phyloP scores from a whole-genome alignment of 1,140 invertebrate species.

The Ladona fulva region DNA sequence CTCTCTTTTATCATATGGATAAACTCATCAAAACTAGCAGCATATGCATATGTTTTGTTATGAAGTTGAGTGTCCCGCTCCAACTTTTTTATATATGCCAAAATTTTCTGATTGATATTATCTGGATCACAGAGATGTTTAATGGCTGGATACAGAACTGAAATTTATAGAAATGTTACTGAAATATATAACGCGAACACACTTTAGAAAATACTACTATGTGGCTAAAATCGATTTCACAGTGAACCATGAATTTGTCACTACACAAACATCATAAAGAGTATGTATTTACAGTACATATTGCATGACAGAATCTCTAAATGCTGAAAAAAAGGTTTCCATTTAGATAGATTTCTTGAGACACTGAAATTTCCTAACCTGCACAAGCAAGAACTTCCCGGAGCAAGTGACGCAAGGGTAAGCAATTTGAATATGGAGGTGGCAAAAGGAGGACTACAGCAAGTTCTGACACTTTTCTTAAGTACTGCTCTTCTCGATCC shows the following conservation, averaged over 20 bases:
- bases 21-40: conserved; percentile 83
- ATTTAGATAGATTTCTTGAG: no score
- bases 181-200: not conserved
- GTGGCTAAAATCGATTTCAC: no score
- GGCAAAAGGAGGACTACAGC: conserved; percentile 72
- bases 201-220: no score
- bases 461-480: conserved; percentile 71
- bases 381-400: conserved; percentile 74
- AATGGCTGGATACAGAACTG: conserved; percentile 74
- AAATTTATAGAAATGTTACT: conserved; percentile 27
- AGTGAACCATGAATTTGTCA: no score
- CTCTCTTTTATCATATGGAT: conserved; percentile 74
- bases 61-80: conserved; percentile 69
- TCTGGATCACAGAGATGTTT: conserved; percentile 80
- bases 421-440: conserved; percentile 58
- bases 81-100: conserved; percentile 70
- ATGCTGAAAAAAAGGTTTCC: no score
- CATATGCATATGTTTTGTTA: conserved; percentile 73
- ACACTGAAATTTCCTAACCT: conserved; percentile 44
- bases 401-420: conserved; percentile 65
- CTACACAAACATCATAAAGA: no score
- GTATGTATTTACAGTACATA: no score
- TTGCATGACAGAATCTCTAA: no score
- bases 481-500: conserved; percentile 67
- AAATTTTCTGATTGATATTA: conserved; percentile 80